Evolutionary conservation across 2,888 invertebrate genomes (phyloP).

Genomic region (Aplocera efformata): DNA sequence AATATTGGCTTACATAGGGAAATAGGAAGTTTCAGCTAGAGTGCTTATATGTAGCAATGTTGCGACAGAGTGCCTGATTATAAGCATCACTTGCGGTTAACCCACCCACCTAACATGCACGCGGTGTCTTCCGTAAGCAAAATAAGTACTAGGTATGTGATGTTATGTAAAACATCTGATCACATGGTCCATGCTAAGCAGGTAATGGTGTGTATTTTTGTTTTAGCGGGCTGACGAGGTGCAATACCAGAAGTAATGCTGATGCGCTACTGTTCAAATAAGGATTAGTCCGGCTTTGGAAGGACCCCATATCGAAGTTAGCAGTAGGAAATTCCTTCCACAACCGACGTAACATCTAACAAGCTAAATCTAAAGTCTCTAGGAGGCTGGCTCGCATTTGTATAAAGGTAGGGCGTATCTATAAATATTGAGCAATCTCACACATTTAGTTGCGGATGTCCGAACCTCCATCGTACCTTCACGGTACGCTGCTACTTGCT

Average conservation of each 20-base stretch:
- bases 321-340: no score
- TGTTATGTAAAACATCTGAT: constrained; percentile 3
- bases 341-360: no score
- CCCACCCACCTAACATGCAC: constrained; percentile 6
- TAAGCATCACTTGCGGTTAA: constrained; percentile 15
- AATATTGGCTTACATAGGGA: no score
- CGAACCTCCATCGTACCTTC: constrained; percentile 52
- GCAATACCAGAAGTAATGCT: no score
- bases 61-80: constrained; percentile 10
- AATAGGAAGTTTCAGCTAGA: no score
- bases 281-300: no score
- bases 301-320: no score
- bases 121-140: constrained; percentile 15
- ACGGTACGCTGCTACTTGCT: constrained; percentile 58
- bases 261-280: no score
- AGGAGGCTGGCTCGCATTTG: no score
- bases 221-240: no score
- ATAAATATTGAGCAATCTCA: constrained; percentile 26
- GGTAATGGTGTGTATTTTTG: no score
- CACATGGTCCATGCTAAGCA: not conserved
- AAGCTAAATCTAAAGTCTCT: no score
- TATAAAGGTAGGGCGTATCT: constrained; percentile 3
- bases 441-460: constrained; percentile 32
- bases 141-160: constrained; percentile 2
- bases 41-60: constrained; percentile 3